phyloP scores from a whole-genome alignment of 2,113 vertebrate species.

The Leuciscus idus region DNA sequence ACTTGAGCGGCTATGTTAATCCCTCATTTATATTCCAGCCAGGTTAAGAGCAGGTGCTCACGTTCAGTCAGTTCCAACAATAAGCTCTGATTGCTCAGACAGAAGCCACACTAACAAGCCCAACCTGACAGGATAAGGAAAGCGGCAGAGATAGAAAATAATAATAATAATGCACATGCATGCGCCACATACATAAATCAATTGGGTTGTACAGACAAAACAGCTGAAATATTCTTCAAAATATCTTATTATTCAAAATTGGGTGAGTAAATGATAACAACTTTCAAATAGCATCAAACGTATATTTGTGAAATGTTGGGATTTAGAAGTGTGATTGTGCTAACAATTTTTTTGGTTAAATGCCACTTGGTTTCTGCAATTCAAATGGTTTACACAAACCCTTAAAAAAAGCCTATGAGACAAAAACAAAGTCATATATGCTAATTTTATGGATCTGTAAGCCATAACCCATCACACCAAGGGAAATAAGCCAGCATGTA shows the following conservation, averaged over 20 bases:
- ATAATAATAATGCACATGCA: background rate
- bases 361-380: background rate
- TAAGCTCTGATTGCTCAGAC: constrained; percentile 53
- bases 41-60: constrained; percentile 58
- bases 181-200: background rate
- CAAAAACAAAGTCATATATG: background rate
- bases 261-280: background rate
- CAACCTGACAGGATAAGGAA: constrained; percentile 16
- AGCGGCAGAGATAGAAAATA: background rate
- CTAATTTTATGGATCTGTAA: background rate
- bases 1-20: constrained; percentile 59
- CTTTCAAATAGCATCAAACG: no score
- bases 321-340: background rate
- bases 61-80: constrained; percentile 49
- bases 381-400: background rate
- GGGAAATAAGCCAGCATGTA: constrained; percentile 26
- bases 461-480: background rate
- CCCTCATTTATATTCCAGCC: constrained; percentile 62
- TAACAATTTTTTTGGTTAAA: background rate
- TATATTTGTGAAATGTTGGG: background rate
- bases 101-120: constrained; percentile 44
- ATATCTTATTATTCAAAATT: background rate
- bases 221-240: background rate
- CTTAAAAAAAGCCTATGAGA: background rate
- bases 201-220: background rate